These are phyloP conservation scores for Microctenopoma stevenorrisi DNA, from an alignment of 2,797 vertebrate genomes.

Conservation along the genomic window DNA sequence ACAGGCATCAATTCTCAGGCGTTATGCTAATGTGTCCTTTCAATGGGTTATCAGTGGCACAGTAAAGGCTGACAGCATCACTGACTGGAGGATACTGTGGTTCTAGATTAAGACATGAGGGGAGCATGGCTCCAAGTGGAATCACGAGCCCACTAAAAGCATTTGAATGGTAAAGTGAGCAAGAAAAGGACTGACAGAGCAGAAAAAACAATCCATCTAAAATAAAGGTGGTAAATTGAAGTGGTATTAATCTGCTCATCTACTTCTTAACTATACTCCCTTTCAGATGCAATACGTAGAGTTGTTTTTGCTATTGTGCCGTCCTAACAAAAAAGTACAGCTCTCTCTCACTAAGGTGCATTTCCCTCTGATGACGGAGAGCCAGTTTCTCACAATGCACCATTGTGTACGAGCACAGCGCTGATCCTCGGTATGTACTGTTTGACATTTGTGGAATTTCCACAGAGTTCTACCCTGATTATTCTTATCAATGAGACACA, in stretches of 20 bases:
- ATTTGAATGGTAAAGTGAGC: slow-evolving; percentile 26
- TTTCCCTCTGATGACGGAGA: slow-evolving; percentile 40
- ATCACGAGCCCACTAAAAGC: slow-evolving; percentile 21
- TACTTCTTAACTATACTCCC: too few relatives aligned
- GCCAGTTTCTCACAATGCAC: slow-evolving; percentile 54
- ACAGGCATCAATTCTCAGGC: slow-evolving; percentile 34
- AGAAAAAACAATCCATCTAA: background rate
- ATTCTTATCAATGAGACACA: slow-evolving; percentile 73
- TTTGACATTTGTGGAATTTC: slow-evolving; percentile 71
- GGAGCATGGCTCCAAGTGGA: slow-evolving; percentile 38
- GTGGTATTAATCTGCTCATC: background rate
- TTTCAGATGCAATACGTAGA: background rate
- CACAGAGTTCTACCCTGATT: slow-evolving; percentile 55
- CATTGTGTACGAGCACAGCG: slow-evolving; percentile 55
- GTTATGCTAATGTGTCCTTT: slow-evolving; percentile 72
- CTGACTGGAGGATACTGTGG: slow-evolving; percentile 24
- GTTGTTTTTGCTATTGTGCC: background rate
- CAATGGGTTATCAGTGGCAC: slow-evolving; percentile 53
- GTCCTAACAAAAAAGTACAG: slow-evolving; percentile 28
- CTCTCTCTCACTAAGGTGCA: slow-evolving; percentile 44
- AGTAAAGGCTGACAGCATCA: slow-evolving; percentile 61
- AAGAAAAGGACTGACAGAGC: background rate
- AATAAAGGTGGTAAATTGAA: background rate
- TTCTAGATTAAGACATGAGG: slow-evolving; percentile 42
- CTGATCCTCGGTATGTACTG: slow-evolving; percentile 54